A percentile compares a stretch with the other conserved stretches of the same genome.
Evolutionary conservation across 1,140 invertebrate genomes (phyloP).

Genomic region (Theocolax elegans): DNA sequence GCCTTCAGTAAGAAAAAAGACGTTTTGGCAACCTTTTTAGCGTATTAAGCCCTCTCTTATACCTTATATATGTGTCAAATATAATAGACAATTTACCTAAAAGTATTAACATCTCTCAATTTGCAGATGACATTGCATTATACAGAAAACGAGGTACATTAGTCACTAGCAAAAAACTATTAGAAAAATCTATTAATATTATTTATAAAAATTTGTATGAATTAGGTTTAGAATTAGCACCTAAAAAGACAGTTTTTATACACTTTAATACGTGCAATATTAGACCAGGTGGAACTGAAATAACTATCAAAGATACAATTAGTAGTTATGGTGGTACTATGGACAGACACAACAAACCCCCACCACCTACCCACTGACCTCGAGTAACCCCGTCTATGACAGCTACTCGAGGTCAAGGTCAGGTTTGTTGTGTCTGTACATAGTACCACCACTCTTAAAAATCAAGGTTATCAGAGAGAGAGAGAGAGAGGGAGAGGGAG

Average conservation of each 20-base stretch:
- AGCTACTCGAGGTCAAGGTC: too few species aligned
- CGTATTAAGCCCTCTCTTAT: constrained; percentile 41
- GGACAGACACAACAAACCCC: too few species aligned
- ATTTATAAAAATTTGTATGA: neutral
- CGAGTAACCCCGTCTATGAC: too few species aligned
- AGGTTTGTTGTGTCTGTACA: too few species aligned
- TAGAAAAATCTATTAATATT: neutral
- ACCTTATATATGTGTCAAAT: constrained; percentile 38
- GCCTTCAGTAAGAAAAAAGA: too few species aligned
- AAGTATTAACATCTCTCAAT: constrained; percentile 20
- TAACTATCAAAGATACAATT: constrained; percentile 2
- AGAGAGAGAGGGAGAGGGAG: too few species aligned
- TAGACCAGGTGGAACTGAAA: neutral
- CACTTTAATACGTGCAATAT: constrained; percentile 25
- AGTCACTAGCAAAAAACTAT: neutral
- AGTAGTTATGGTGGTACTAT: too few species aligned
- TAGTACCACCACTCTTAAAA: too few species aligned
- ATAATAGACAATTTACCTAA: constrained; percentile 11
- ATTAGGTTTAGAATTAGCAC: constrained; percentile 16
- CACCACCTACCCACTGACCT: too few species aligned
- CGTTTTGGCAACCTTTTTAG: too few species aligned
- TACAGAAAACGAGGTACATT: neutral
- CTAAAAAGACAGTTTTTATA: constrained; percentile 8
- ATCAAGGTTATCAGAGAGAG: too few species aligned
- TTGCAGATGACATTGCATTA: constrained; percentile 43